phyloP scores from a whole-genome alignment of 2,888 invertebrate genomes.

The Acanthopleura granulata region DNA sequence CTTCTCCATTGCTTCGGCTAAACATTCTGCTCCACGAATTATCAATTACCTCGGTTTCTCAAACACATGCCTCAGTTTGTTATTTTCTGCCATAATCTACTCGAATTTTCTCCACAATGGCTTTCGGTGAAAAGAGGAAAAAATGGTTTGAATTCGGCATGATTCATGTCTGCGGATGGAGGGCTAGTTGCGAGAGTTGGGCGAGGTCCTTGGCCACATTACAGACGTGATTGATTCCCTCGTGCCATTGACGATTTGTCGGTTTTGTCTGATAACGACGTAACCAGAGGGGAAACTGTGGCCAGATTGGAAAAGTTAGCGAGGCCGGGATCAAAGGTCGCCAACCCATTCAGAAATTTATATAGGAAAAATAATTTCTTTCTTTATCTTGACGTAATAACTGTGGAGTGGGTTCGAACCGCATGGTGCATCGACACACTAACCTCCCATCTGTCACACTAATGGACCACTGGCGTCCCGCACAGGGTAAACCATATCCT shows the following conservation, averaged over 20 bases:
- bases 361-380: constrained; percentile 20
- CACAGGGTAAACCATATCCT: no score
- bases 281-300: constrained; percentile 12
- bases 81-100: constrained; percentile 4
- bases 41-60: no score
- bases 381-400: constrained; percentile 20
- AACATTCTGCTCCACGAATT: no score
- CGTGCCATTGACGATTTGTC: constrained; percentile 6
- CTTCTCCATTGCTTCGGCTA: no score
- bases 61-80: background rate
- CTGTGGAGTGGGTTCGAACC: constrained; percentile 11
- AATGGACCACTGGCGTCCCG: background rate
- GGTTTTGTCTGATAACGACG: background rate
- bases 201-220: background rate
- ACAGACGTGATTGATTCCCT: constrained; percentile 12
- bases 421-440: background rate
- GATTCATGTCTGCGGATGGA: background rate
- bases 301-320: constrained; percentile 15
- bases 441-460: constrained; percentile 9
- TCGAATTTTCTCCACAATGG: background rate
- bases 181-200: background rate
- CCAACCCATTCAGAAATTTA: constrained; percentile 18
- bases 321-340: constrained; percentile 11
- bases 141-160: constrained; percentile 7
- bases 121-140: constrained; percentile 9